Conservation (phyloP, 2,888 invertebrate genomes). For the Margaritifera margaritifera region DNA sequence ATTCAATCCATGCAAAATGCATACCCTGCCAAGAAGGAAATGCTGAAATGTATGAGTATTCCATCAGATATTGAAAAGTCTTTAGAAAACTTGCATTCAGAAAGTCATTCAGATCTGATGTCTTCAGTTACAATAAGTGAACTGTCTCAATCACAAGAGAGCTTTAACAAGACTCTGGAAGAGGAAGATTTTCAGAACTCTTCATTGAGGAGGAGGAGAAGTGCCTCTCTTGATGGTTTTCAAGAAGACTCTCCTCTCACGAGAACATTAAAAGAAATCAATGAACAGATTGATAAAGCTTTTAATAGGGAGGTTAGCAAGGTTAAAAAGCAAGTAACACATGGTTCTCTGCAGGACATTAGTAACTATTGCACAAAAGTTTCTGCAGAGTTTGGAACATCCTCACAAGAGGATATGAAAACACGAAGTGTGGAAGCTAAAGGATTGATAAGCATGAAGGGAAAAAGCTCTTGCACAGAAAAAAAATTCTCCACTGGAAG, state of each 20-base stretch:
- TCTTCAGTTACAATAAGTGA: conserved; percentile 66
- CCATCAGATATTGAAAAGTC: conserved; percentile 66
- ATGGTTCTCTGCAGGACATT: not conserved
- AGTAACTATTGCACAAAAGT: too few species aligned
- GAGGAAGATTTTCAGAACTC: conserved; percentile 15
- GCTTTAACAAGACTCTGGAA: conserved; percentile 43
- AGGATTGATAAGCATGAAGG: too few species aligned
- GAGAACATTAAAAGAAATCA: conserved; percentile 59
- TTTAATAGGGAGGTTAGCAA: conserved; percentile 35
- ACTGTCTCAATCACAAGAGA: conserved; percentile 60
- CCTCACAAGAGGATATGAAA: too few species aligned
- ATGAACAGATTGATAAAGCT: conserved; percentile 62
- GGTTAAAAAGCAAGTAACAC: not conserved
- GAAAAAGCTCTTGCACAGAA: too few species aligned
- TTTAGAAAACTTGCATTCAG: conserved; percentile 58
- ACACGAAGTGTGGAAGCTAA: too few species aligned
- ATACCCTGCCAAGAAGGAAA: conserved; percentile 19
- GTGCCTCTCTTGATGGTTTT: conserved; percentile 59
- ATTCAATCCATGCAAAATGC: conserved; percentile 26
- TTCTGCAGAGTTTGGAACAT: too few species aligned
- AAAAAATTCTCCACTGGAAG: too few species aligned
- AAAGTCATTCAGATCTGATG: conserved; percentile 59
- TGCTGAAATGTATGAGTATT: conserved; percentile 65
- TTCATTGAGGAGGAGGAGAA: conserved; percentile 46
- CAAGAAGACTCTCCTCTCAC: conserved; percentile 56